Base-by-base conservation (phyloP, 1,140 invertebrate species). In the Drosophila varians region DNA sequence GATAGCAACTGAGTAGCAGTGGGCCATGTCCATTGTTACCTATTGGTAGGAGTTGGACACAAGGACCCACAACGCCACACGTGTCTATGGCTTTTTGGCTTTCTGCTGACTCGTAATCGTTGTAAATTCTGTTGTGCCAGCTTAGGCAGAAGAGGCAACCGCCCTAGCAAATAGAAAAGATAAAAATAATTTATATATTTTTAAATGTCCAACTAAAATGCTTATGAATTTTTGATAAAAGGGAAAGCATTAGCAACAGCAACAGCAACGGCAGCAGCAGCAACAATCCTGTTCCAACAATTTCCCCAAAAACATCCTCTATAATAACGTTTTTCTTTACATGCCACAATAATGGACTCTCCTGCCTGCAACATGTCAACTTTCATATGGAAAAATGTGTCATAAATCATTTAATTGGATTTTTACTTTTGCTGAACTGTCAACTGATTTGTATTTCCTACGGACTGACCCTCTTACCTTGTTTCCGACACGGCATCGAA, bases 391-490 rank as follows among this genome's bases (percentile, higher is more conserved):
- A 80, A 87, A 31, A 77, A 77, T 71, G 54, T 47, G 53, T 52
- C 77, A 86, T 86, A 78, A 86, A 86, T 88, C 72, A 86, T 87
- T 86, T 82, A 87, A 86, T 87, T 86, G 66, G 46, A 74, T 82
- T 82, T 82, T 69, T 60, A 76, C 66, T 53, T 57, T 45, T 34
- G 19, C 9, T 28, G 43, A 34, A 12, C 45, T 75, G 34, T 70
- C 36, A 52, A 61, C 71, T 38, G 14, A 36, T 25, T 47, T 18
- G 38, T 21, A 19, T 34, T 19, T 14, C 23, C 3, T 26, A 25
- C 40, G 16, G 34, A 31, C 28, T 21, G 34, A 31, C 28, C 8
- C 3, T n/a, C 31, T n/a, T 16, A 38, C 25, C n/a, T 28, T 47
- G 25, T 49, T 43, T 21, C 11, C 14, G 18, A 40, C 49, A 57